Conservation (phyloP, 1,140 invertebrate species). For the Drosophila tristis region DNA sequence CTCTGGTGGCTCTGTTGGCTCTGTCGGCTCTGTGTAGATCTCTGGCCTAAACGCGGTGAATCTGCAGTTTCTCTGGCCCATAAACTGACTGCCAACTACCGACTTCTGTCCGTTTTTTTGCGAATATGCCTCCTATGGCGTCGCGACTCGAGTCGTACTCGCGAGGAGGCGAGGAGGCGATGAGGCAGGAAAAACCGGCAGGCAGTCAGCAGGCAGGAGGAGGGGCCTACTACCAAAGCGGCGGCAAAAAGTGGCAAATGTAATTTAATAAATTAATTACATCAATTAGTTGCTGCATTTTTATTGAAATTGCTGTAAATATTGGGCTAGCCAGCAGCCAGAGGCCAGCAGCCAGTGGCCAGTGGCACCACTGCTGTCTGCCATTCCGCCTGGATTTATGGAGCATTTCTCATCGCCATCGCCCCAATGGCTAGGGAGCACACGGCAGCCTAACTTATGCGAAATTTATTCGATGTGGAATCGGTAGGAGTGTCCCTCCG, state of each 20-base stretch:
- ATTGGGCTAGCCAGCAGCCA: constrained; percentile 30
- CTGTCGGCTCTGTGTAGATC: background rate
- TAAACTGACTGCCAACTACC: constrained; percentile 35
- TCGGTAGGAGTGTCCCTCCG: constrained; percentile 12
- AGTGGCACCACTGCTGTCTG: background rate
- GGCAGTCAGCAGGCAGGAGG: background rate
- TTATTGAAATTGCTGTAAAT: constrained; percentile 69
- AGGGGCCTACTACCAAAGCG: background rate
- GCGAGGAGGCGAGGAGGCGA: background rate
- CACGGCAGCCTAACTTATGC: constrained; percentile 24
- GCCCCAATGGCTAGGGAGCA: too few species aligned
- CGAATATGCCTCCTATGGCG: constrained; percentile 37
- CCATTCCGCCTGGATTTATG: constrained; percentile 28
- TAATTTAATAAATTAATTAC: constrained; percentile 79
- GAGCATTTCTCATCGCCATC: constrained; percentile 31
- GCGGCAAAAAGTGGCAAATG: constrained; percentile 45
- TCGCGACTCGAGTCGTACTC: background rate
- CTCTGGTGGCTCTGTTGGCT: too few species aligned
- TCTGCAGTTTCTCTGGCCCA: constrained; percentile 44
- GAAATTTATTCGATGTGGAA: constrained; percentile 42
- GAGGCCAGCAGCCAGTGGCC: constrained; percentile 9
- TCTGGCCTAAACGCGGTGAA: constrained; percentile 22
- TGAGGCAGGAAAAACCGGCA: constrained; percentile 16
- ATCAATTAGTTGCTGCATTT: constrained; percentile 68
- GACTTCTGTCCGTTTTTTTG: constrained; percentile 7